A percentile compares a stretch with the other conserved stretches of the same genome.
Conservation (phyloP, 2,888 invertebrate genomes). For the Lasioglossum morio region DNA sequence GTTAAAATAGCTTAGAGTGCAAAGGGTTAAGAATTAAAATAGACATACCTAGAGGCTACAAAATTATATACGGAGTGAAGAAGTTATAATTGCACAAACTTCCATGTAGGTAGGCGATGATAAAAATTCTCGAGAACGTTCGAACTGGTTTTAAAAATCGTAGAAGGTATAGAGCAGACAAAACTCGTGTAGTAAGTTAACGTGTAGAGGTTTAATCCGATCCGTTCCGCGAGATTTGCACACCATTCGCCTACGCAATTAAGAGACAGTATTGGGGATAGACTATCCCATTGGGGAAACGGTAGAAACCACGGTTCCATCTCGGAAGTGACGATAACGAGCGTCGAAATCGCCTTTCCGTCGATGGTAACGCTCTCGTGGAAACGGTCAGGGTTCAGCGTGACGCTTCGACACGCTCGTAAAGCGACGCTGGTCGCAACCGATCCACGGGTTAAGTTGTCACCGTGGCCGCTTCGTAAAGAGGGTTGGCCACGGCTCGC, state of each 20-base stretch:
- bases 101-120: neutral
- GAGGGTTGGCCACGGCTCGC: conserved; percentile 59
- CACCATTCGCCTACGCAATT: neutral
- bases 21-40: too few species aligned
- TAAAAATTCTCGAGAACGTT: neutral
- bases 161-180: neutral
- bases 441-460: conserved; percentile 78
- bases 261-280: neutral
- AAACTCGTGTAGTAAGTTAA: neutral
- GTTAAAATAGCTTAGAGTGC: too few species aligned
- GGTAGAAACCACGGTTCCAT: neutral
- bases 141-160: neutral
- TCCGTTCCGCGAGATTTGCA: neutral
- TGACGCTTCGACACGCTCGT: conserved; percentile 67
- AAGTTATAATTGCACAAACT: neutral
- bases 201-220: neutral
- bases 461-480: conserved; percentile 70
- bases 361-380: conserved; percentile 22
- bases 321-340: conserved; percentile 10
- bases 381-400: conserved; percentile 23
- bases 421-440: conserved; percentile 59
- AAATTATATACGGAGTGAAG: neutral
- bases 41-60: neutral
- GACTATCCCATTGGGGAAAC: neutral
- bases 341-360: neutral